Base-by-base conservation (phyloP, 2,113 vertebrate species). In the Sinocyclocheilus anophthalmus region DNA sequence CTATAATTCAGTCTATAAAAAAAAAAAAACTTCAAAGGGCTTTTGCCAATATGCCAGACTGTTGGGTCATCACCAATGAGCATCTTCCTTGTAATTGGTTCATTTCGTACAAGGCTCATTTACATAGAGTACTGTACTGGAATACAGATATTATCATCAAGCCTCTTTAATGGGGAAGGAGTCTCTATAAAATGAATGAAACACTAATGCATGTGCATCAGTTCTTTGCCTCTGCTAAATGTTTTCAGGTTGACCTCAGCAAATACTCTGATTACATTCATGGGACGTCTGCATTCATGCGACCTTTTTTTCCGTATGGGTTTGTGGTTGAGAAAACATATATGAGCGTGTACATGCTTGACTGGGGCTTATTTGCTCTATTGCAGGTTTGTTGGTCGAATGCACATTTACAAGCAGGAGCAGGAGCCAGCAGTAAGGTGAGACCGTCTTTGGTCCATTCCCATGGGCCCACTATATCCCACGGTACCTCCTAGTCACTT, bases 371-470 rank as follows among this genome's bases (percentile, higher is more conserved):
- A 79, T 78, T 72, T 76, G 39, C 3, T 33, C 13, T 13, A 39
- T 10, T 90, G 24, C 91, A 99, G 98, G 90, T 99, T 98, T 94
- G 96, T 97, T 76, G 98, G 98, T 33, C 96, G 97, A 81, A 97
- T 99, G 94, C 93, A 95, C 90, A 96, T 98, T 89, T 95, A 96
- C 90, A 95, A 88, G 90, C 93, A 90, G 59, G 91, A 91, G 83
- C 91, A 93, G 86, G 96, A 97, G 11, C 90, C 95, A 0, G 85
- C 93, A 87, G 95, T 96, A 88, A 96, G 97, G 97, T 97, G 92
- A 92, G 95, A 92, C 67, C 57, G 26, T 75, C 76, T 45, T 89
- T 89, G 50, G 53, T 63, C 53, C 86, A 3, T 13, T 87, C 84
- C 65, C 39, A 37, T 73, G 75, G 55, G 61, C 26, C 37, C 76